Evolutionary conservation across 2,113 vertebrate species (phyloP), one percentile per base, ranked within the genome.

Genomic region (Pantherophis guttatus): DNA sequence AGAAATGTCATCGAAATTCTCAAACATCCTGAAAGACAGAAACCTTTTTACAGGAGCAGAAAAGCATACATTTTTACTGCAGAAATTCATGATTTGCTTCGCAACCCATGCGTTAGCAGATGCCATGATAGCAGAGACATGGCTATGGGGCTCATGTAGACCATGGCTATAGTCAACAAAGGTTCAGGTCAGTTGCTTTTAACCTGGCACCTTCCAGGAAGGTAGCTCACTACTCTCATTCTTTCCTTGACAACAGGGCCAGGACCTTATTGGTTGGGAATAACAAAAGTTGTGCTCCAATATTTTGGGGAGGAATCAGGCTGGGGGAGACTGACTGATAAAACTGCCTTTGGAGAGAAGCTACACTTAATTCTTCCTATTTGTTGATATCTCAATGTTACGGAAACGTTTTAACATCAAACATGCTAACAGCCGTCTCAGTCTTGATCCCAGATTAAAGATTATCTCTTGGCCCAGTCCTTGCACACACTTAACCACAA

Each of bases 391-490:
- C 89, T 62, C 15, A 70, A 19, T 70, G 44, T 26, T 21, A 33
- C 17, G 50, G n/a, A 54, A 90, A 90, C 15, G 11, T 62, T 90
- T 81, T 86, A 89, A 95, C 94, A 92, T 94, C 93, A 95, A 93
- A 92, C 90, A 89, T 93, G 65, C 93, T 96, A 95, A 95, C 93
- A 93, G 91, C 81, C 88, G 86, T 48, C 90, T 58, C 94, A 90
- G 48, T 59, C 96, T 94, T 55, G 91, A 95, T 92, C 94, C 85
- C 12, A 92, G 1, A 91, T 3, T 0, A 17, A 93, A 91, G 94
- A 88, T 1, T 94, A 85, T 91, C 93, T 54, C 90, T 95, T 91
- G 50, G 86, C 21, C n/a, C 81, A 62, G 0, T 44, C 53, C 53
- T 85, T 54, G 24, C 92, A 39, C 9, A 29, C 59, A 6, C 11